Evolutionary conservation across 2,113 vertebrate species (phyloP).

Genomic region (Menidia beryllina): DNA sequence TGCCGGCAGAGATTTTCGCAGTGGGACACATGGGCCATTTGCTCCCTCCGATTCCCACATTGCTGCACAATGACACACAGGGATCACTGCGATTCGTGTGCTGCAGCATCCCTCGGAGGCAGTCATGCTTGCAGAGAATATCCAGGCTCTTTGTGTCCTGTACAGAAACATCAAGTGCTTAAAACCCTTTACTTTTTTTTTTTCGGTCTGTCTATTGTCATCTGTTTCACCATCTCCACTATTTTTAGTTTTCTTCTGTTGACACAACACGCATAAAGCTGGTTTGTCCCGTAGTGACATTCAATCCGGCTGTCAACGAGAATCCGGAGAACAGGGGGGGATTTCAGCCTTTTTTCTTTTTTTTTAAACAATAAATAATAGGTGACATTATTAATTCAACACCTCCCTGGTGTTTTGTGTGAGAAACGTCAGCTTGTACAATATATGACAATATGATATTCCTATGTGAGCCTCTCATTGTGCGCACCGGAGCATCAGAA

Average conservation of each 20-base stretch:
- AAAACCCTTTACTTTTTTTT: neutral
- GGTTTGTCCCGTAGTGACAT: constrained; percentile 27
- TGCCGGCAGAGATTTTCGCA: constrained; percentile 56
- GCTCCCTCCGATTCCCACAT: constrained; percentile 33
- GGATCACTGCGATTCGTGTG: constrained; percentile 44
- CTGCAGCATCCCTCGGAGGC: constrained; percentile 20
- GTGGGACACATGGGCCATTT: constrained; percentile 25
- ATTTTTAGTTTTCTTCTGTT: constrained; percentile 9
- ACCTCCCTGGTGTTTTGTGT: constrained; percentile 8
- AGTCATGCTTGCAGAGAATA: constrained; percentile 20
- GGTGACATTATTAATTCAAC: constrained; percentile 13
- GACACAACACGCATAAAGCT: constrained; percentile 11
- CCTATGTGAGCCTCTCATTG: constrained; percentile 40
- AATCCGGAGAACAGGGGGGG: neutral
- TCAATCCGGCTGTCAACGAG: constrained; percentile 28
- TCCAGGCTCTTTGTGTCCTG: constrained; percentile 1
- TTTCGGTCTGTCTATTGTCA: neutral
- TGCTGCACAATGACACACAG: constrained; percentile 58
- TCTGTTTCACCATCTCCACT: neutral
- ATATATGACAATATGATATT: constrained; percentile 29
- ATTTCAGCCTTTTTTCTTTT: neutral
- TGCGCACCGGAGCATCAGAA: constrained; percentile 15
- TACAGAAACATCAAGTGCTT: constrained; percentile 3
- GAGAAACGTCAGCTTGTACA: constrained; percentile 36
- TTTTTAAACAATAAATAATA: constrained; percentile 34